Base-by-base conservation (phyloP, 2,888 invertebrate species). In the Meta bourneti region DNA sequence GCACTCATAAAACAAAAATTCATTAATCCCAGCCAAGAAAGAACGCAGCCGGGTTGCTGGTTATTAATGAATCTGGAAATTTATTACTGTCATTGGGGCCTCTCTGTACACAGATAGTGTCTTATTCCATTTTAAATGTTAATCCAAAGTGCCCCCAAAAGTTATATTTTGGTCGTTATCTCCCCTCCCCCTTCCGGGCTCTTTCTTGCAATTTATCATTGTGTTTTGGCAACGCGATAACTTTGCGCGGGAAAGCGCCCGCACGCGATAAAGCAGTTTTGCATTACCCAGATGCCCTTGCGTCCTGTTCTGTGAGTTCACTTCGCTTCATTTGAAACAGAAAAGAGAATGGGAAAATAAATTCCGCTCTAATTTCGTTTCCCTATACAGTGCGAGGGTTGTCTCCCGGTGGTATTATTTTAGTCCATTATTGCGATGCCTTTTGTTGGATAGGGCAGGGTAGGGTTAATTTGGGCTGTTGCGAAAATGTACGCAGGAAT, bases 61-160 rank as follows among this genome's bases (percentile, higher is more conserved):
- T 61, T 61, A 61, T 61, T 9, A 61, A 61, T 61, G 61, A 61
- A 61, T 16, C 11, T 9, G 13, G 16, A 61, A 61, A 61, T 61
- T 61, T 61, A 61, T 61, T 61, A 9, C 61, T 16, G 61, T 16
- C 61, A 61, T 61, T 61, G 61, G 13, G 11, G 13, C 16, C 61
- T 16, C 16, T 61, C 61, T 61, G 61, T 61, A 5, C 8, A 16
- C 61, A 34, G 19, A 70, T 70, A 70, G 20, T 81, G 81, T 70
- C 81, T 81, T 34, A 69, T 48, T 54, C 70, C 48, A 81, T 81
- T 81, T 81, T 20, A 70, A 81, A 81, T 81, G 70, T 49, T 77
- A 71, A 81, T 81, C n/a, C 81, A n/a, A 70, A 16, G 48, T 49
- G 16, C 1, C 48, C 1, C 34, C 20, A 49, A 34, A 34, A 34